phyloP scores from a whole-genome alignment of 2,113 vertebrate genomes.

The Clarias magur region DNA sequence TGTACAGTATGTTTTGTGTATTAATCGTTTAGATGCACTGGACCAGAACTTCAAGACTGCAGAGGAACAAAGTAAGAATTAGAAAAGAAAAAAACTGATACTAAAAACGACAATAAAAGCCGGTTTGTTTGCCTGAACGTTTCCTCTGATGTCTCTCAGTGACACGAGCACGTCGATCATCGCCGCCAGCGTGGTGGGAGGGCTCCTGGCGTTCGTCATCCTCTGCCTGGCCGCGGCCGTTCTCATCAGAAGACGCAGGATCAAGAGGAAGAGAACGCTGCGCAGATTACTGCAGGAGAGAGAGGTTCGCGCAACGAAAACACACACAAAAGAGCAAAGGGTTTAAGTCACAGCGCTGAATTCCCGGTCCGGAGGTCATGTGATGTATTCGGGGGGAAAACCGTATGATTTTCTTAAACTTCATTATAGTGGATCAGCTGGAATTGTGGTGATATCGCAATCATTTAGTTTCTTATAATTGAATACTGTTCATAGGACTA shows the following conservation, averaged over 20 bases:
- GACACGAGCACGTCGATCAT: conserved; percentile 80
- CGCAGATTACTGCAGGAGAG: conserved; percentile 91
- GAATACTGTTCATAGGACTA: not conserved
- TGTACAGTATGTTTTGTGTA: not conserved
- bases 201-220: conserved; percentile 81
- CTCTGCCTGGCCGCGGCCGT: conserved; percentile 81
- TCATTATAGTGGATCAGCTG: not conserved
- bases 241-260: conserved; percentile 83
- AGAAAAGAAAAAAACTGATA: not conserved
- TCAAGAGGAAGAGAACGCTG: conserved; percentile 89
- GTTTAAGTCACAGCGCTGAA: not conserved
- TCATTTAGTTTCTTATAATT: not conserved
- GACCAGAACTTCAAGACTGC: conserved; percentile 67
- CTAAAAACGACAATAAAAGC: not conserved
- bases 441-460: not conserved
- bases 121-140: not conserved
- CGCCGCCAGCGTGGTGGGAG: conserved; percentile 85
- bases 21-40: conserved; percentile 64
- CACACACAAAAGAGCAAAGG: not conserved
- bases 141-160: conserved; percentile 38
- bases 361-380: not conserved
- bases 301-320: conserved; percentile 72
- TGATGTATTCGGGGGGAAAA: too few species aligned
- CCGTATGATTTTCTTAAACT: too few species aligned
- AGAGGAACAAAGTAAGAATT: conserved; percentile 48